phyloP scores from a whole-genome alignment of 2,888 invertebrate genomes.

The Poecilobothrus nobilitatus region DNA sequence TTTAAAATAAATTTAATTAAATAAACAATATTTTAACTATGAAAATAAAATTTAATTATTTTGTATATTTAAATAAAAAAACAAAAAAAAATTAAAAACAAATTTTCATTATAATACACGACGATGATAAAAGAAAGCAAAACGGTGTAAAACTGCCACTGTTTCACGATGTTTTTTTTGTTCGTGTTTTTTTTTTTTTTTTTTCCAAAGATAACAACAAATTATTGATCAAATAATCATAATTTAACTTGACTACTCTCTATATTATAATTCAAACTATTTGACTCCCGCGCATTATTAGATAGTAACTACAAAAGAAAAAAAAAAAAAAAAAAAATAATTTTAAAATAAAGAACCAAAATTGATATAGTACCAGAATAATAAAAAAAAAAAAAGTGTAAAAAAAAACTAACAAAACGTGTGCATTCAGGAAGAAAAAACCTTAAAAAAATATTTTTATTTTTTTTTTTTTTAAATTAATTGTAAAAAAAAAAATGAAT shows the following conservation, averaged over 20 bases:
- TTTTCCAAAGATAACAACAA: neutral
- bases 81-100: too few relatives aligned
- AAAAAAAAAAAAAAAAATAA: neutral
- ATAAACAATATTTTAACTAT: too few relatives aligned
- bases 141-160: too few relatives aligned
- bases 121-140: too few relatives aligned
- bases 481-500: too few relatives aligned
- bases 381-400: neutral
- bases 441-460: neutral
- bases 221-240: neutral
- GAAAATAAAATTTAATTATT: too few relatives aligned
- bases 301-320: neutral
- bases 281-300: neutral
- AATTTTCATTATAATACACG: too few relatives aligned
- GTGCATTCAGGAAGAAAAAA: neutral
- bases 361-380: neutral
- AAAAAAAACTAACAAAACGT: neutral
- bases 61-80: too few relatives aligned
- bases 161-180: too few relatives aligned
- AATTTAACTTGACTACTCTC: neutral
- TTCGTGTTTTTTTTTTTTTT: too few relatives aligned
- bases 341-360: neutral
- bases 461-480: neutral
- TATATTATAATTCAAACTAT: neutral
- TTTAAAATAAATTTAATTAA: too few relatives aligned